These are phyloP conservation scores for Macroramphosus scolopax DNA, from an alignment of 2,797 vertebrate genomes.

Conservation along the genomic window DNA sequence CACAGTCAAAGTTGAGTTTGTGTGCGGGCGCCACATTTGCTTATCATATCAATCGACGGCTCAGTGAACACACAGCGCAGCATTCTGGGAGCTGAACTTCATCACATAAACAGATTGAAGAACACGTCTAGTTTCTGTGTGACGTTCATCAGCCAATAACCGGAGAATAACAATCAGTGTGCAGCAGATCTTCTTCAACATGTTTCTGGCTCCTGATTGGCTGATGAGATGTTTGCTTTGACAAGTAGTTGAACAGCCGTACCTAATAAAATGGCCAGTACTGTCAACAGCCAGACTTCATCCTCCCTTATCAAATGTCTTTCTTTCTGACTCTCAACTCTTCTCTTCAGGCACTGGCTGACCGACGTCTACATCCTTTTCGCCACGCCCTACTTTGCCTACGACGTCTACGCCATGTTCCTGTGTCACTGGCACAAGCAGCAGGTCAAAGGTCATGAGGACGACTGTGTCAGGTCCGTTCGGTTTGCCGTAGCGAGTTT, in stretches of 20 bases:
- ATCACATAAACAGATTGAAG: not conserved
- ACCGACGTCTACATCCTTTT: constrained; percentile 86
- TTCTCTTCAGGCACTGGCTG: constrained; percentile 84
- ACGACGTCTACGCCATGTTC: constrained; percentile 92
- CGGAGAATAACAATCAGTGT: no score
- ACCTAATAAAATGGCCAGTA: no score
- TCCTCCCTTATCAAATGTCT: no score
- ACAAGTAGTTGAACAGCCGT: no score
- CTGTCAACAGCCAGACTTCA: no score
- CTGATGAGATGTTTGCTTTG: not conserved
- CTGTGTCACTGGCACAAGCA: constrained; percentile 84
- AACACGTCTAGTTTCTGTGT: no score
- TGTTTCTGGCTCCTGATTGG: not conserved
- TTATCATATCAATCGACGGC: constrained; percentile 44
- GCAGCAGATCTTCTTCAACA: no score
- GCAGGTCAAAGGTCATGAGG: constrained; percentile 84
- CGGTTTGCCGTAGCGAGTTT: constrained; percentile 47
- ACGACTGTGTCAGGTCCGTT: constrained; percentile 7
- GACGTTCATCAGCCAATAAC: no score
- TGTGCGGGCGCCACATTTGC: constrained; percentile 42
- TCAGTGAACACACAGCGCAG: not conserved
- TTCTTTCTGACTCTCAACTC: no score
- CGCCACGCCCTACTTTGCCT: constrained; percentile 88
- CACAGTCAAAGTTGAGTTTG: constrained; percentile 57
- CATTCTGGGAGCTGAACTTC: no score